phyloP scores from a whole-genome alignment of 1,140 invertebrate species.

The Yoshiicerus persimilis region DNA sequence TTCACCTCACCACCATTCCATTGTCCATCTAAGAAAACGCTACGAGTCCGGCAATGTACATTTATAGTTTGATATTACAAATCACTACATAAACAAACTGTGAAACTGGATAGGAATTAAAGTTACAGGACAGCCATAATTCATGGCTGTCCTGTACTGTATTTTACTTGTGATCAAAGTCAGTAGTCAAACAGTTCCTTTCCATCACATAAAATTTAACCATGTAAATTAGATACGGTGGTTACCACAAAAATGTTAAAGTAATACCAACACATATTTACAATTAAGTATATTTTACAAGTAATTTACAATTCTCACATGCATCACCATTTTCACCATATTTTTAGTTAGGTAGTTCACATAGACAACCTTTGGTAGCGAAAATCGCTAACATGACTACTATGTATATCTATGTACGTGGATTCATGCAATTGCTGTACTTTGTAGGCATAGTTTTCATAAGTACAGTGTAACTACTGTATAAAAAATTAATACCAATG shows the following conservation, averaged over 20 bases:
- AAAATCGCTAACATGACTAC: not conserved
- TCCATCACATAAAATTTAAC: not conserved
- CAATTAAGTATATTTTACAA: not conserved
- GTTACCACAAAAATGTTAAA: not conserved
- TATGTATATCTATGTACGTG: not conserved
- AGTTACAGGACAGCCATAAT: not conserved
- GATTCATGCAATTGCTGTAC: no score
- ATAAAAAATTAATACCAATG: no score
- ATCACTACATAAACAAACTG: not conserved
- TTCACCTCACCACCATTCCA: no score
- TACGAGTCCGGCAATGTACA: not conserved
- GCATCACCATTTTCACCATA: not conserved
- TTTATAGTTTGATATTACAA: no score
- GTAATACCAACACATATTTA: not conserved
- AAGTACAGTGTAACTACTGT: not conserved
- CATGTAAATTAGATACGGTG: not conserved
- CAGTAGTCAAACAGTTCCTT: no score
- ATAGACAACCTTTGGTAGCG: not conserved
- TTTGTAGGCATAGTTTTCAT: no score
- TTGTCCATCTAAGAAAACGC: no score
- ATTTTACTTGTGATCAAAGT: not conserved
- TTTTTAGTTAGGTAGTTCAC: not conserved
- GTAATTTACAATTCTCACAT: not conserved
- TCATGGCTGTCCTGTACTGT: not conserved
- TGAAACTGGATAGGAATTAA: no score